Conservation (phyloP, 2,113 vertebrate genomes). For the Nettapus auritus region DNA sequence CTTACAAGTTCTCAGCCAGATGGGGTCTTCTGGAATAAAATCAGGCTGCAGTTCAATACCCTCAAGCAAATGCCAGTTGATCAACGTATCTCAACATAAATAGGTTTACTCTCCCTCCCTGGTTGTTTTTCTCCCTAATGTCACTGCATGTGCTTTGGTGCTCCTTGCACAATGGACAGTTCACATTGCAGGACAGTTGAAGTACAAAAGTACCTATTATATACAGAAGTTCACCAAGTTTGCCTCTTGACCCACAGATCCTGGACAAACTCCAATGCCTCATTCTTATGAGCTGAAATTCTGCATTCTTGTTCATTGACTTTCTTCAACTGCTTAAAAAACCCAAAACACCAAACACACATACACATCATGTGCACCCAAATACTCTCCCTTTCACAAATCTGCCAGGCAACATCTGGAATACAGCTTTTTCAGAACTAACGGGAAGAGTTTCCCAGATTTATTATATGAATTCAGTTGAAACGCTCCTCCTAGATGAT, state of each 20-base stretch:
- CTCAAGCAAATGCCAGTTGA: background rate
- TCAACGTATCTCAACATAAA: background rate
- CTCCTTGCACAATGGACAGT: background rate
- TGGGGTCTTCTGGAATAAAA: background rate
- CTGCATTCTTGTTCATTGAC: background rate
- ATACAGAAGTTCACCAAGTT: background rate
- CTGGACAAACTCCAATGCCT: background rate
- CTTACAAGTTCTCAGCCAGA: background rate
- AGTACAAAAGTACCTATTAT: background rate
- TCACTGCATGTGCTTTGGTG: accelerated
- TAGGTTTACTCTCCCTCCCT: background rate
- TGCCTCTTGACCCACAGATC: background rate
- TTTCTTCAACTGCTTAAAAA: background rate
- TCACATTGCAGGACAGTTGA: background rate
- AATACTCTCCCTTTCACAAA: background rate
- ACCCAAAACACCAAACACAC: background rate
- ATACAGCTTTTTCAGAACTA: constrained; percentile 12
- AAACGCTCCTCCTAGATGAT: background rate
- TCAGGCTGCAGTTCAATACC: background rate
- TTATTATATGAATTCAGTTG: background rate
- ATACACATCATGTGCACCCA: background rate
- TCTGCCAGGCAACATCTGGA: background rate
- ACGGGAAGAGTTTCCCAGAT: background rate
- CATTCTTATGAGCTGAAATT: constrained; percentile 1
- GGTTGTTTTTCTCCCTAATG: background rate